These are phyloP conservation scores for Lichenostomus cassidix DNA, from an alignment of 2,113 vertebrate species.

Conservation along the genomic window DNA sequence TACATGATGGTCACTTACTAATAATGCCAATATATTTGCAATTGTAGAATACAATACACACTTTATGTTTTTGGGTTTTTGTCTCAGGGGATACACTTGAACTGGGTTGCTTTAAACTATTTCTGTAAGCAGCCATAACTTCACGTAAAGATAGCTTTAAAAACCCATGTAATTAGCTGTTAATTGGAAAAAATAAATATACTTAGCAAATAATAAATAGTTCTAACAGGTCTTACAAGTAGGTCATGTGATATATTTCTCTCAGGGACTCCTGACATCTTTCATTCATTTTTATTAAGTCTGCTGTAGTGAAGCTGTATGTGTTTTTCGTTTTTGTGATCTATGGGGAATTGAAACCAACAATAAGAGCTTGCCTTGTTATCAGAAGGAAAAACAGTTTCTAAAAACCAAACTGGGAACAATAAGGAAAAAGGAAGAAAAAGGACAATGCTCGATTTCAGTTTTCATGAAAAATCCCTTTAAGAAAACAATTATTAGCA, in stretches of 20 bases:
- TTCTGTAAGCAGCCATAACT: not conserved
- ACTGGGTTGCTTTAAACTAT: not conserved
- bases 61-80: accelerated
- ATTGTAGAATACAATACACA: not conserved
- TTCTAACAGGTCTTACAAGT: slow-evolving; percentile 83
- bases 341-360: slow-evolving; percentile 69
- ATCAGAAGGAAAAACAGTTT: not conserved
- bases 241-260: slow-evolving; percentile 98
- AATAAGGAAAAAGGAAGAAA: accelerated
- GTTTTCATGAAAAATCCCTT: not conserved
- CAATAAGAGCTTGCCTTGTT: not conserved
- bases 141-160: not conserved
- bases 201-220: slow-evolving; percentile 29
- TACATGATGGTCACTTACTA: not conserved
- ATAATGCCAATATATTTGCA: not conserved
- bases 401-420: not conserved
- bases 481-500: not conserved
- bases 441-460: not conserved
- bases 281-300: slow-evolving; percentile 97
- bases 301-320: slow-evolving; percentile 89
- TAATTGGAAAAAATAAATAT: not conserved
- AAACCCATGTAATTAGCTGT: not conserved
- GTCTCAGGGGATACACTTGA: not conserved
- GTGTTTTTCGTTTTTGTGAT: slow-evolving; percentile 88
- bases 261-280: slow-evolving; percentile 92